These are phyloP conservation scores for Microcebus tavaratra DNA, from an alignment of 2,113 vertebrate species.

Conservation along the genomic window DNA sequence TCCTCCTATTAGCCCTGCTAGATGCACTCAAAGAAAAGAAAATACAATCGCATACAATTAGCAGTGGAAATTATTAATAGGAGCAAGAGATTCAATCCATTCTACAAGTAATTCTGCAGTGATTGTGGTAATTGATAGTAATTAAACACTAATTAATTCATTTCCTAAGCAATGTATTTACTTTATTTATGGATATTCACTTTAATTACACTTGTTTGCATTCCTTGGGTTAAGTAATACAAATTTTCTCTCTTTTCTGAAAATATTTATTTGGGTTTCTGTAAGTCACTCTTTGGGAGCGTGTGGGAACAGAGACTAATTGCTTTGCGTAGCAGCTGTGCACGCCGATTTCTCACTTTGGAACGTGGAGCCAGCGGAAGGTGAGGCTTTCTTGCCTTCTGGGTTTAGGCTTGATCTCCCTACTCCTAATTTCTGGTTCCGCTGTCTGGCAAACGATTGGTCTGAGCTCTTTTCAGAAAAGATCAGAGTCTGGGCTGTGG, in stretches of 20 bases:
- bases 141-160: conserved; percentile 87
- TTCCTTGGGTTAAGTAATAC: conserved; percentile 82
- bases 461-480: not conserved
- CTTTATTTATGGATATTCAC: conserved; percentile 83
- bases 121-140: conserved; percentile 84
- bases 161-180: conserved; percentile 81
- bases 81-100: conserved; percentile 71
- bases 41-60: conserved; percentile 66
- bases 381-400: conserved; percentile 45
- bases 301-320: conserved; percentile 80
- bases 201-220: conserved; percentile 81
- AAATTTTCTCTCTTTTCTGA: conserved; percentile 79
- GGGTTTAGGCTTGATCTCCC: not conserved
- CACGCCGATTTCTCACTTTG: conserved; percentile 66
- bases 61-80: conserved; percentile 70
- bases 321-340: conserved; percentile 73
- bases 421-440: not conserved
- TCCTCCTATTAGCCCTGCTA: no score
- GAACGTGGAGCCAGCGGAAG: conserved; percentile 57
- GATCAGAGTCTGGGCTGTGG: not conserved
- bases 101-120: conserved; percentile 78
- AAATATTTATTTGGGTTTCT: conserved; percentile 83
- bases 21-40: not conserved
- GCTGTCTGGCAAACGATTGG: not conserved
- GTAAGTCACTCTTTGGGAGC: conserved; percentile 81